Evolutionary conservation across 2,888 invertebrate genomes (phyloP).

Genomic region (Atethmia centrago): DNA sequence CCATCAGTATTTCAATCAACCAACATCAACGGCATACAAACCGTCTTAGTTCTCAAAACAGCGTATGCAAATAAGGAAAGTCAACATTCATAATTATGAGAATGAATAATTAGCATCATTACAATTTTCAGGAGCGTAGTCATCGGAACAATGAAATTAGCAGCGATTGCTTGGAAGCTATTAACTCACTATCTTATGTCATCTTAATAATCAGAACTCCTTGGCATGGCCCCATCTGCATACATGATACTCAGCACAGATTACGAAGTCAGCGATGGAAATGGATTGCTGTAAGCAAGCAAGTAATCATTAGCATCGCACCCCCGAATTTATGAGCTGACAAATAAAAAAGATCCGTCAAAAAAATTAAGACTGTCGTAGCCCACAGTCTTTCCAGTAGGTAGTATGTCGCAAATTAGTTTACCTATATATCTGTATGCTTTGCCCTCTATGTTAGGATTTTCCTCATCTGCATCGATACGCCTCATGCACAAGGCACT

Average conservation of each 20-base stretch:
- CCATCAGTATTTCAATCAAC: not conserved
- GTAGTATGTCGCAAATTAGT: too few species aligned
- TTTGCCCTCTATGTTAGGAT: slow-evolving; percentile 17
- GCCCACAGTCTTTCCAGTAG: too few species aligned
- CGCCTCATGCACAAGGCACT: slow-evolving; percentile 39
- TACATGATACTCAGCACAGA: slow-evolving; percentile 15
- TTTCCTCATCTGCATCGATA: slow-evolving; percentile 52
- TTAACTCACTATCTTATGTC: slow-evolving; percentile 28
- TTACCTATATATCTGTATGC: not conserved
- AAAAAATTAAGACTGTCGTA: not conserved
- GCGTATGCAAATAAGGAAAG: slow-evolving; percentile 27
- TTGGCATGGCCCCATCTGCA: slow-evolving; percentile 21
- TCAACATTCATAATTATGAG: slow-evolving; percentile 22
- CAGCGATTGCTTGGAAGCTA: slow-evolving; percentile 46
- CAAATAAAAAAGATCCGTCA: not conserved
- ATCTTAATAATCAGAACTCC: slow-evolving; percentile 20
- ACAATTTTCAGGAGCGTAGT: slow-evolving; percentile 25
- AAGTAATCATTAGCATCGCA: not conserved
- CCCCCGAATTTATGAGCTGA: not conserved
- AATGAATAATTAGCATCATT: slow-evolving; percentile 41
- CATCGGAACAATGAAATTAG: slow-evolving; percentile 21
- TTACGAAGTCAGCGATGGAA: not conserved
- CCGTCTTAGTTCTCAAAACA: slow-evolving; percentile 17
- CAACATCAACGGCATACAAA: not conserved
- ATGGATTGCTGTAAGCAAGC: not conserved